A percentile compares a stretch with the other conserved stretches of the same genome.
Conservation (phyloP, 2,113 vertebrate species). For the Phodopus roborovskii region DNA sequence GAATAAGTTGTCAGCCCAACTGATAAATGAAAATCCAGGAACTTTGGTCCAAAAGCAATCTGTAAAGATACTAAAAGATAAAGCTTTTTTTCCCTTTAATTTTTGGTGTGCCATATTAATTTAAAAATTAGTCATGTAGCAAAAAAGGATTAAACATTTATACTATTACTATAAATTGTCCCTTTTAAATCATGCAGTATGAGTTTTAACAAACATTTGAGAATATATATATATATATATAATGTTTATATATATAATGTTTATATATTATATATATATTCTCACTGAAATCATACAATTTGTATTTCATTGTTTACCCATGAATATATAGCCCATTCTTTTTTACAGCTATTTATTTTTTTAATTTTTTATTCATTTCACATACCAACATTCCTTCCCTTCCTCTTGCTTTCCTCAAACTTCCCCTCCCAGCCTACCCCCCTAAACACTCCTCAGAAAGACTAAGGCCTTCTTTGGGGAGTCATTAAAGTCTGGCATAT, state of each 20-base stretch:
- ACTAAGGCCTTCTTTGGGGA: too few species aligned
- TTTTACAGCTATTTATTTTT: too few species aligned
- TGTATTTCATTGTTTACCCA: slow-evolving; percentile 7
- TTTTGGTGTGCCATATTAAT: neutral
- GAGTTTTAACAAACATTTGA: slow-evolving; percentile 11
- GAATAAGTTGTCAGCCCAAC: neutral
- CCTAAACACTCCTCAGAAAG: too few species aligned
- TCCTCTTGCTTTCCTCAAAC: too few species aligned
- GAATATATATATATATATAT: neutral
- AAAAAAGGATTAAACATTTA: neutral
- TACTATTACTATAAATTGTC: neutral
- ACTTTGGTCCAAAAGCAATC: neutral
- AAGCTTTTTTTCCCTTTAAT: slow-evolving; percentile 33
- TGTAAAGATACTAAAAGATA: neutral
- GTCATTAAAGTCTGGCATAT: too few species aligned
- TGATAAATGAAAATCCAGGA: slow-evolving; percentile 20
- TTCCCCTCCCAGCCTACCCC: too few species aligned
- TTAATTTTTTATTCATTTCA: too few species aligned
- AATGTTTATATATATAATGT: too few species aligned
- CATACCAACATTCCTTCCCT: too few species aligned
- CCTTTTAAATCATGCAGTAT: neutral
- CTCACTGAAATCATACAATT: slow-evolving; percentile 35
- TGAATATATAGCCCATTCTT: neutral
- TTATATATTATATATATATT: too few species aligned
- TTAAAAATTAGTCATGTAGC: neutral